A percentile compares a stretch with the other conserved stretches of the same genome.
Evolutionary conservation across 1,140 invertebrate genomes (phyloP).

Genomic region (Pachypeltis micranthus): DNA sequence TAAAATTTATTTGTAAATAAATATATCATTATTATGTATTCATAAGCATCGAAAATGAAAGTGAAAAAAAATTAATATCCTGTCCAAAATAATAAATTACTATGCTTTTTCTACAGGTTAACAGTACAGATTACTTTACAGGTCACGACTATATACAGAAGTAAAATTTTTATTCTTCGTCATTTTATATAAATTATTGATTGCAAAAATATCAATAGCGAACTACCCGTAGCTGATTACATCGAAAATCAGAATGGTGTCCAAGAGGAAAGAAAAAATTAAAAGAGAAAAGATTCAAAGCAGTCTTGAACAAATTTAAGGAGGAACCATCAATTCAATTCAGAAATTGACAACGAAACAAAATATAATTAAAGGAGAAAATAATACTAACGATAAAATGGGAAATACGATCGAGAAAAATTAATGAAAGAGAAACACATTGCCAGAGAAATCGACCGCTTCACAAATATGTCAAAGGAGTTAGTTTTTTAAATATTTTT

Average conservation of each 20-base stretch:
- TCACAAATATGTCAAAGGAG: too few species aligned
- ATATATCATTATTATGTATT: conserved; percentile 5
- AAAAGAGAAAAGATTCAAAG: background rate
- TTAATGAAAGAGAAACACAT: too few species aligned
- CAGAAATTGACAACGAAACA: too few species aligned
- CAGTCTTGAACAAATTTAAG: conserved; percentile 2
- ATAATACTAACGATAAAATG: background rate
- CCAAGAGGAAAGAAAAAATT: background rate
- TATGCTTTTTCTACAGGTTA: background rate
- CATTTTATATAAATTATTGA: background rate
- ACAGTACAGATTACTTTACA: too few species aligned
- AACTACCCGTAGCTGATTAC: conserved; percentile 7
- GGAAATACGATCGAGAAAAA: too few species aligned
- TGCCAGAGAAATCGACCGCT: too few species aligned
- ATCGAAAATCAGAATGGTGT: background rate
- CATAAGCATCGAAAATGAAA: background rate
- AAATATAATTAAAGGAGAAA: background rate
- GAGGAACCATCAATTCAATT: too few species aligned
- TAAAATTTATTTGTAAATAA: conserved; percentile 10
- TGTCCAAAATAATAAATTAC: conserved; percentile 2
- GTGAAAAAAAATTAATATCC: background rate
- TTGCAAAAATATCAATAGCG: conserved; percentile 5
- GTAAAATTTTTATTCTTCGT: background rate
- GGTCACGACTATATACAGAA: background rate
- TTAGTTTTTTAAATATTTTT: too few species aligned